Evolutionary conservation across 1,140 invertebrate species (phyloP), one percentile per base, ranked within the genome.

Genomic region (Hylyphantes graminicola): DNA sequence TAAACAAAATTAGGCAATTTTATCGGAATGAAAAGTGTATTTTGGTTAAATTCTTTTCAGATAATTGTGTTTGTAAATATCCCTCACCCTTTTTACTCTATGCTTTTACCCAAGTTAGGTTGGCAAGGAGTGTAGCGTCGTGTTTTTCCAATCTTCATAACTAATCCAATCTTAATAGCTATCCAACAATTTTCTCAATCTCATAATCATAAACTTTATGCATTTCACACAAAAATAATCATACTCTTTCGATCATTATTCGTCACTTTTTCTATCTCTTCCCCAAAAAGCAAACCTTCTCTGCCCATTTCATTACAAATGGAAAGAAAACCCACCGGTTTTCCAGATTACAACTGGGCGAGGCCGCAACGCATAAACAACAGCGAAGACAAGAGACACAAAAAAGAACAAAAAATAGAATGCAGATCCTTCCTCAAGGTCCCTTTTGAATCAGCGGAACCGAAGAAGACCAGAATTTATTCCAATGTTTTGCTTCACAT

Each of bases 271-370:
- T 53, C 12, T 70, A 10, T 53, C 67, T 10, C 48, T 17, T 53
- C 53, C 51, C 15, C 0, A 70, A 10, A n/a, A 53, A 51, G 17
- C 50, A 17, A n/a, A 53, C 48, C 48, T 17, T 51, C 53, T 70
- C 50, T 51, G 13, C n/a, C 48, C 53, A 2, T 53, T 53, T 8
- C 67, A 15, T 10, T n/a, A 65, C 63, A 65, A 13, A n/a, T n/a
- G 51, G 50, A 51, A 51, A 70, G 67, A 70, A 17, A 51, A 50
- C 35, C 35, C 53, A 51, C 67, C 67, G 48, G 48, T 70, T 70
- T 35, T 74, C 19, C 72, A 74, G 53, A 74, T 74, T 74, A 74
- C 10, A 57, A n/a, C 17, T 57, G 72, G 72, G 72, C 72, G 72
- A 57, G 72, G 72, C 35, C 21, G n/a, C 35, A 35, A 55, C 13